A percentile compares a stretch with the other conserved stretches of the same genome.
Evolutionary conservation across 2,113 vertebrate genomes (phyloP).

Genomic region (Mastomys natalensis): DNA sequence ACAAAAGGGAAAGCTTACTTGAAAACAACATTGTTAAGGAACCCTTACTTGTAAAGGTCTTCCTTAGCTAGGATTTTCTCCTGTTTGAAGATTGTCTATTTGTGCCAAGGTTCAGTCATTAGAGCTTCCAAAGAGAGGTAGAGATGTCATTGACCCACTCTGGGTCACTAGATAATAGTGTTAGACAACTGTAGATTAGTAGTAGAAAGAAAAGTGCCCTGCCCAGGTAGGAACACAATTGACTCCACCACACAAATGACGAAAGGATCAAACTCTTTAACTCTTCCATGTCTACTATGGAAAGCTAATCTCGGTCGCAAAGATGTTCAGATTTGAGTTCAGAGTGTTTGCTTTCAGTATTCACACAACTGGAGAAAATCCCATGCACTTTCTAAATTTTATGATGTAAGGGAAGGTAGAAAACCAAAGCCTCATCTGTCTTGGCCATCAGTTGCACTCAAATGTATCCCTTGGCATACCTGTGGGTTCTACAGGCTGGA

Average conservation of each 20-base stretch:
- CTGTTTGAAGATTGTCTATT: not conserved
- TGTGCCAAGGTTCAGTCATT: not conserved
- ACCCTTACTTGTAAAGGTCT: not conserved
- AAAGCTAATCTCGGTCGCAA: not conserved
- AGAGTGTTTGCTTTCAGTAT: not conserved
- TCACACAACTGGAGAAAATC: too few species aligned
- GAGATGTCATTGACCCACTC: not conserved
- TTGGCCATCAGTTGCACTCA: not conserved
- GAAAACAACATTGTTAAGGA: not conserved
- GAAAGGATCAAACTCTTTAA: not conserved
- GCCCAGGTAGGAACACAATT: not conserved
- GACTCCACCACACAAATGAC: not conserved
- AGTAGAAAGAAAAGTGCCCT: not conserved
- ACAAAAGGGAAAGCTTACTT: not conserved
- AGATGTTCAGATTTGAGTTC: slow-evolving; percentile 31
- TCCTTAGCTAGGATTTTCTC: not conserved
- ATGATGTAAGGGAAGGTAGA: not conserved
- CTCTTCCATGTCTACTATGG: not conserved
- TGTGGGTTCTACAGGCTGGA: not conserved
- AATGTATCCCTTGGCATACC: not conserved
- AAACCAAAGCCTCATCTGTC: not conserved
- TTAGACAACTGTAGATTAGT: not conserved
- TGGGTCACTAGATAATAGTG: not conserved
- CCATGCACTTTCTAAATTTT: not conserved
- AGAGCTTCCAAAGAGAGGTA: not conserved